Evolutionary conservation across 2,888 invertebrate genomes (phyloP).

Genomic region (Euzophera pinguis): DNA sequence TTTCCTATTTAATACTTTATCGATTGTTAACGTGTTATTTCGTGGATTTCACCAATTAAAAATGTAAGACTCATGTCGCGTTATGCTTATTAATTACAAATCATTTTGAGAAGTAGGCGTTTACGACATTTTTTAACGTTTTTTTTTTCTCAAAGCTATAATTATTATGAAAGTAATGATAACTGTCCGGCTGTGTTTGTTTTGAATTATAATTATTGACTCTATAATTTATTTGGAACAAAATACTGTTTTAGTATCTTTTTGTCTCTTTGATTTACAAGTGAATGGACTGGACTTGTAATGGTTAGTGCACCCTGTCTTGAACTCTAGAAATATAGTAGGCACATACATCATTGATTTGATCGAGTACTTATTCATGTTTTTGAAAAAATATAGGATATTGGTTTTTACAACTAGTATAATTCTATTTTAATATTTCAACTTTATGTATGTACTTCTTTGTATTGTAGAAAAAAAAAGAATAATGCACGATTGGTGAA

Average conservation of each 20-base stretch:
- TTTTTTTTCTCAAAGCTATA: constrained; percentile 20
- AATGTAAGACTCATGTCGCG: constrained; percentile 22
- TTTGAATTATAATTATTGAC: constrained; percentile 15
- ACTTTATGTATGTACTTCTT: too few species aligned
- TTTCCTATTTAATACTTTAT: constrained; percentile 67
- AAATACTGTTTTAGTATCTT: neutral
- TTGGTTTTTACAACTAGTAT: too few species aligned
- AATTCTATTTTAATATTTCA: too few species aligned
- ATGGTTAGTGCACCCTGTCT: too few species aligned
- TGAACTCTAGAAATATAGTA: too few species aligned
- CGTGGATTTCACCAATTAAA: constrained; percentile 65
- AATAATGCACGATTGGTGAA: too few species aligned
- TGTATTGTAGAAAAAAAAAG: too few species aligned
- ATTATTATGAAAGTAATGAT: constrained; percentile 16
- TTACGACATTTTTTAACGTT: constrained; percentile 16
- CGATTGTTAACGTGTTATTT: constrained; percentile 71
- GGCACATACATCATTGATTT: too few species aligned
- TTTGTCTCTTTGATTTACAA: neutral
- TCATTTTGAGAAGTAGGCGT: constrained; percentile 32
- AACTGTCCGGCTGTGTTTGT: constrained; percentile 12
- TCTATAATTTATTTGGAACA: neutral
- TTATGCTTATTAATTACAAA: constrained; percentile 34
- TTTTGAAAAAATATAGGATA: too few species aligned
- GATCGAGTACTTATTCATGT: too few species aligned
- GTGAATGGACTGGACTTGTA: neutral